Conservation (phyloP, 2,888 invertebrate genomes). For the Metacarcinus magister region DNA sequence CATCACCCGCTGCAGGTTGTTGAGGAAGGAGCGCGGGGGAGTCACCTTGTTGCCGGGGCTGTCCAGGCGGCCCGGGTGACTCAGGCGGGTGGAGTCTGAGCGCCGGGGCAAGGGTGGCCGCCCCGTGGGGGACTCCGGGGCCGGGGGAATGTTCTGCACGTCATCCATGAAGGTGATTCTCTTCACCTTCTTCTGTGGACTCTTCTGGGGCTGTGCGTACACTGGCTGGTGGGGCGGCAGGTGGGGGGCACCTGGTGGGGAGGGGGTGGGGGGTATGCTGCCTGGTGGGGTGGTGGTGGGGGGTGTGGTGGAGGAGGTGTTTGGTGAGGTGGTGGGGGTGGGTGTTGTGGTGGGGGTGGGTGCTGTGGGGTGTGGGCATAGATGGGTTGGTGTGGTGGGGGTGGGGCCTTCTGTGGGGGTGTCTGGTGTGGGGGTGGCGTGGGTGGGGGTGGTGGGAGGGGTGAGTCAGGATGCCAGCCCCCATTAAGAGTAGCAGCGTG, state of each 20-base stretch:
- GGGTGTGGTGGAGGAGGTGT: conserved; percentile 72
- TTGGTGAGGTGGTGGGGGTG: conserved; percentile 62
- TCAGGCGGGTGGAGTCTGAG: conserved; percentile 89
- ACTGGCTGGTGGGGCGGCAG: conserved; percentile 77
- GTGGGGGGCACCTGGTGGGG: conserved; percentile 54
- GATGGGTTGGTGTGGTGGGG: not conserved
- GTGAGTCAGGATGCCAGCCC: conserved; percentile 75
- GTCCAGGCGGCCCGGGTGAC: conserved; percentile 84
- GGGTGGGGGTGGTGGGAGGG: conserved; percentile 78
- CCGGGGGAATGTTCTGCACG: conserved; percentile 82
- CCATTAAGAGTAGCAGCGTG: conserved; percentile 64
- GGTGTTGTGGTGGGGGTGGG: not conserved
- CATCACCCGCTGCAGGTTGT: conserved; percentile 96
- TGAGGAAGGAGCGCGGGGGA: conserved; percentile 89
- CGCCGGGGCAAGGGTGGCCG: conserved; percentile 87
- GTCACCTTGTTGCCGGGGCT: conserved; percentile 83
- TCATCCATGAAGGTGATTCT: conserved; percentile 82
- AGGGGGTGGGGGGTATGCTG: conserved; percentile 71
- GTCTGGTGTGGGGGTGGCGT: conserved; percentile 70
- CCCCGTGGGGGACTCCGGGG: conserved; percentile 71
- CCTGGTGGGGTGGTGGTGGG: conserved; percentile 67
- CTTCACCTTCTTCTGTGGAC: conserved; percentile 80
- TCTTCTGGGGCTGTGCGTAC: conserved; percentile 80
- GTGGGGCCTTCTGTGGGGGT: conserved; percentile 67
- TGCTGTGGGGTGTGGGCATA: conserved; percentile 44